Evolutionary conservation across 2,888 invertebrate genomes (phyloP), one percentile per base, ranked within the genome.

Genomic region (Papilio demoleus): DNA sequence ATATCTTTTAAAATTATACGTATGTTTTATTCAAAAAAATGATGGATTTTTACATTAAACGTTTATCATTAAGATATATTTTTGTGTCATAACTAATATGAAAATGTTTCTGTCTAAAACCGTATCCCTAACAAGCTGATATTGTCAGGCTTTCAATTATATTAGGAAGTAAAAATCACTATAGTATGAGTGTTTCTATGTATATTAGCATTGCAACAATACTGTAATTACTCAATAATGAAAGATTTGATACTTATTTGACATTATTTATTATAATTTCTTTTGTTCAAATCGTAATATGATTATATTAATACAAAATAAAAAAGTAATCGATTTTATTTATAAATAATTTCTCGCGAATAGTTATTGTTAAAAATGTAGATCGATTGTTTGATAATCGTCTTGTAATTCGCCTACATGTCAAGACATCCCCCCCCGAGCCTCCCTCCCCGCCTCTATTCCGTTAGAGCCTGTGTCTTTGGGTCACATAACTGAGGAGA

Each of bases 401-500:
- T 5, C 27, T 31, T 36, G 53, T 36, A 42, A 42, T 65, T 58
- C 45, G n/a, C 65, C 65, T 45, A 45, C 66, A 66, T 47, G 60
- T 66, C 45, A 45, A 36, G 45, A 38, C 50, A 17, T 50, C 66
- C 47, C 47, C 47, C 65, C 58, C 65, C 42, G 31, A 12, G 14
- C 27, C 17, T 17, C 27, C 47, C 45, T 38, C 19, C 27, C 47
- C 36, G 36, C 50, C 4, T 14, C 62, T 45, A 38, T 60, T 45
- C 66, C 66, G 66, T 60, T 60, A 60, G 66, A 66, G 59, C 66
- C 59, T 66, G 66, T 60, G 47, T 40, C 59, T 40, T 60, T 60
- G 67, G 67, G 59, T 42, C 68, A 60, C 68, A 68, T 68, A 58
- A 60, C 60, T 65, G 59, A 38, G 65, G 68, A 68, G 68, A 68